phyloP scores from a whole-genome alignment of 2,113 vertebrate species.

The Mus musculus region DNA sequence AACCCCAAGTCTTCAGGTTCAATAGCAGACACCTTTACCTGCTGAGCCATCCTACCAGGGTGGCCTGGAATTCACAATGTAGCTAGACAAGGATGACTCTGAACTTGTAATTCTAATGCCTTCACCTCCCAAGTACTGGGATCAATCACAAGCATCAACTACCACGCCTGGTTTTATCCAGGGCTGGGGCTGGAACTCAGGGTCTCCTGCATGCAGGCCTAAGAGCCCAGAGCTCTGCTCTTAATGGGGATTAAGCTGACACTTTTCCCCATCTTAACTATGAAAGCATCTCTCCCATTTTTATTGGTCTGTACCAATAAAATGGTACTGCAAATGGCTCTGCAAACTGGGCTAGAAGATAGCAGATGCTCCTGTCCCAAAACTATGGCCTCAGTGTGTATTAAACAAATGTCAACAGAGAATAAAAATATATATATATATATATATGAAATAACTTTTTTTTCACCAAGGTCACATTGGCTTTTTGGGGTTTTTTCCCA shows the following conservation, averaged over 20 bases:
- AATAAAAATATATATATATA: background rate
- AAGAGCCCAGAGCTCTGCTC: background rate
- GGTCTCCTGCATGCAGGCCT: too few species aligned
- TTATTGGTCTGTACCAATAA: background rate
- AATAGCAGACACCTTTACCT: background rate
- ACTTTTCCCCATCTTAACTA: background rate
- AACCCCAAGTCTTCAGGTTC: background rate
- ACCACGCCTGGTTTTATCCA: background rate
- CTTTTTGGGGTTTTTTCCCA: background rate
- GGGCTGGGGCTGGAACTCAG: background rate
- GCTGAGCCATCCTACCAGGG: background rate
- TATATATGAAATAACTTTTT: background rate
- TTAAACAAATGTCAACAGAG: background rate
- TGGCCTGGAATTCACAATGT: background rate
- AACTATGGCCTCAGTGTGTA: background rate
- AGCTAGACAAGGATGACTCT: background rate
- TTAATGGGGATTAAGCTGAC: background rate
- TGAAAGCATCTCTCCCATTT: constrained; percentile 23
- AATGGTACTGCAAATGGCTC: background rate
- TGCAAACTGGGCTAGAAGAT: background rate
- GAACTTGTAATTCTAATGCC: background rate
- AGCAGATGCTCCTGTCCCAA: background rate
- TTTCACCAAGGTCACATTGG: constrained; percentile 22
- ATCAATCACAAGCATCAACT: background rate
- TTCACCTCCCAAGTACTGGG: background rate